These are phyloP conservation scores for Colletes latitarsis DNA, from an alignment of 1,140 invertebrate species.

Conservation along the genomic window DNA sequence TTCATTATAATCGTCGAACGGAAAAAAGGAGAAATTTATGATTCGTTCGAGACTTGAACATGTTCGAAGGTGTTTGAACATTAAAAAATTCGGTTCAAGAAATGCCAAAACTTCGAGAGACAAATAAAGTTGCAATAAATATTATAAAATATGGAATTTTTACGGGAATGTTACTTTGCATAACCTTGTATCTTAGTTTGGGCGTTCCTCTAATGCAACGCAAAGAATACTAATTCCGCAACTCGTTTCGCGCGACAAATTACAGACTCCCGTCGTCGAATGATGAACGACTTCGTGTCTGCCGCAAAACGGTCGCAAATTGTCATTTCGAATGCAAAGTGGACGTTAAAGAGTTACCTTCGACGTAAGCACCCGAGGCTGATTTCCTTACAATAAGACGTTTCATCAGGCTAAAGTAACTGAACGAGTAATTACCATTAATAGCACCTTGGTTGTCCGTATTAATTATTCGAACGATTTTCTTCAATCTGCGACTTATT, in stretches of 20 bases:
- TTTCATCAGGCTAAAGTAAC: background rate
- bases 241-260: background rate
- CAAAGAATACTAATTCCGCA: background rate
- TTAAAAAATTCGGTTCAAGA: too few species aligned
- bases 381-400: background rate
- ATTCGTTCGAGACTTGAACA: too few species aligned
- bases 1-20: too few species aligned
- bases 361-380: background rate
- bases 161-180: too few species aligned
- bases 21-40: too few species aligned
- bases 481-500: background rate
- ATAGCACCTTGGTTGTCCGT: background rate
- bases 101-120: too few species aligned
- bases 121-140: too few species aligned
- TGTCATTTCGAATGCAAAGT: background rate
- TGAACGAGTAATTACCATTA: background rate
- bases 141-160: too few species aligned
- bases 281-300: background rate
- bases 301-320: background rate
- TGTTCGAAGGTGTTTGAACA: too few species aligned
- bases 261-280: background rate
- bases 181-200: too few species aligned
- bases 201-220: background rate
- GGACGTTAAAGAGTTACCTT: slow-evolving; percentile 8
- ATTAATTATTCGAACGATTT: background rate